Base-by-base conservation (phyloP, 2,113 vertebrate genomes). In the Aix galericulata region DNA sequence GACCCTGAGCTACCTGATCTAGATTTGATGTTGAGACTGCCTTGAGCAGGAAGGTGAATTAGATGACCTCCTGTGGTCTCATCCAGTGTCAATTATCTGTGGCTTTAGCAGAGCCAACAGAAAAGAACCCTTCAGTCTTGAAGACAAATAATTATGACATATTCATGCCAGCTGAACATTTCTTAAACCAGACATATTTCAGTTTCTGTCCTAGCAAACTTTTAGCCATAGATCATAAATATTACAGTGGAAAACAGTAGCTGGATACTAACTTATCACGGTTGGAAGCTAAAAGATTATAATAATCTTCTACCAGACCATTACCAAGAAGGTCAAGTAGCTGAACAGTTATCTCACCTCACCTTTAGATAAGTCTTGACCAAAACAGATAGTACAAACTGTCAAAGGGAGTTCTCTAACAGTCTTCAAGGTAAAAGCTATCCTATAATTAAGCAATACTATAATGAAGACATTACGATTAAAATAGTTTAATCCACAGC, bases 271-370 rank as follows among this genome's bases (percentile, higher is more conserved):
- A 68, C 60, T 96, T 97, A 94, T 94, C 94, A 86, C 93, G 64
- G 93, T 78, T 88, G 93, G 95, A 93, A 73, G 53, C 42, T 63
- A 66, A 89, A 93, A 94, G 88, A 97, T 97, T 97, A 95, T 95
- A 68, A 96, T 95, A 95, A 96, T 95, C 88, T 95, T 71, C 77
- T 82, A 84, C 77, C 83, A 95, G 77, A 83, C 81, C 89, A 91
- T 83, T 89, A 72, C 68, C 83, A 94, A 81, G 62, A 95, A 97
- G 81, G 94, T 96, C 91, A 96, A 97, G 94, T 91, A 89, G 89
- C 74, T 96, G 93, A 92, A 73, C 25, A 88, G 82, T 76, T 88
- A 80, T 89, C 81, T 87, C 32, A 50, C 50, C 48, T 75, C 32
- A 11, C 53, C n/a, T 6, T 94, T 71, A 63, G 75, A 84, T 94